Conservation (phyloP, 2,888 invertebrate genomes). For the Polydrusus tereticollis region DNA sequence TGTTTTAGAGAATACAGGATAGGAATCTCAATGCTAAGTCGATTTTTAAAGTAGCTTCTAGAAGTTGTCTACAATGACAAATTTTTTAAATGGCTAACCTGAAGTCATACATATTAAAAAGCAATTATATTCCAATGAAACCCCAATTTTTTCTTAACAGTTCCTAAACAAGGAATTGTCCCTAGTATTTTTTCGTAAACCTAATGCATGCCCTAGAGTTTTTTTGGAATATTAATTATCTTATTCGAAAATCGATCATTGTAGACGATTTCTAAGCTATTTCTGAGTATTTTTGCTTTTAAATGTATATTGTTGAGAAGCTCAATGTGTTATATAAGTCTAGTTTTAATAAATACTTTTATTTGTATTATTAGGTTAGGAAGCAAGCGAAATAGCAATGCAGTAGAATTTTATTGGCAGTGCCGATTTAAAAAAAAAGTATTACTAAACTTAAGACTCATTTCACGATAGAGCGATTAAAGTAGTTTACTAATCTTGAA, state of each 20-base stretch:
- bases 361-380: conserved; percentile 3
- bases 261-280: conserved; percentile 4
- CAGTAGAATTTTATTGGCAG: conserved; percentile 8
- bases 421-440: neutral
- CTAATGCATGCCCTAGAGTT: too few species aligned
- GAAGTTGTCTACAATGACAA: conserved; percentile 2
- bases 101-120: too few species aligned
- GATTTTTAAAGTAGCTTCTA: neutral
- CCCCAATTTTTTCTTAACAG: too few species aligned
- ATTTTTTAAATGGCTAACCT: neutral
- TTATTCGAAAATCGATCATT: neutral
- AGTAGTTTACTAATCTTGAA: too few species aligned
- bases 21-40: conserved; percentile 1
- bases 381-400: conserved; percentile 12
- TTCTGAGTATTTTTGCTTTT: neutral
- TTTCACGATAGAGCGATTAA: neutral
- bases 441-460: neutral
- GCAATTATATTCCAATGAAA: too few species aligned
- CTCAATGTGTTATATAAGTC: conserved; percentile 25
- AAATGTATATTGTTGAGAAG: conserved; percentile 15
- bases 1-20: conserved; percentile 34
- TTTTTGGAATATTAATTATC: too few species aligned
- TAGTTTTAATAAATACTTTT: conserved; percentile 13
- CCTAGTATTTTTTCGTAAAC: too few species aligned
- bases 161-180: too few species aligned